Evolutionary conservation across 2,888 invertebrate genomes (phyloP).

Genomic region (Nomada goodeniana): DNA sequence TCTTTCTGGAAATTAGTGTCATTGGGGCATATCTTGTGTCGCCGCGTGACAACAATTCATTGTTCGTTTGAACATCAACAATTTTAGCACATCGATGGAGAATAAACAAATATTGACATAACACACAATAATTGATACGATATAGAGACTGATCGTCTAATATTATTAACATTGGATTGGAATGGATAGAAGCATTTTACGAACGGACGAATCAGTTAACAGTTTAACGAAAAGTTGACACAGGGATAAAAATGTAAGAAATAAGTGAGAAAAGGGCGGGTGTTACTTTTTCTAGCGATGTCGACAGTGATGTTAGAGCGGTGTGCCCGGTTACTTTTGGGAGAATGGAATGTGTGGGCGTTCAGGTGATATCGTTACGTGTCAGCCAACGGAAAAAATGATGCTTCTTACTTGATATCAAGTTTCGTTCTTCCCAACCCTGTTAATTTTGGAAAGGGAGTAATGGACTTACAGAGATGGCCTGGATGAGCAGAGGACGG

Average conservation of each 20-base stretch:
- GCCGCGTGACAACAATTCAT: too few species aligned
- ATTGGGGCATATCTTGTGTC: too few species aligned
- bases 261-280: conserved; percentile 34
- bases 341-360: conserved; percentile 30
- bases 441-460: background rate
- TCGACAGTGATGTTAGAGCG: conserved; percentile 34
- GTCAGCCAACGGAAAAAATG: conserved; percentile 16
- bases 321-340: conserved; percentile 51
- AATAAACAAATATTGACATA: too few species aligned
- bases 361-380: conserved; percentile 10
- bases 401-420: background rate
- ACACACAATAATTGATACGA: too few species aligned
- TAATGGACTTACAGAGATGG: background rate
- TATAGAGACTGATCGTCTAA: too few species aligned
- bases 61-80: too few species aligned
- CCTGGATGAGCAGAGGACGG: too few species aligned
- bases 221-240: background rate
- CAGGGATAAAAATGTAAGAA: conserved; percentile 13
- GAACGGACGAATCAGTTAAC: background rate
- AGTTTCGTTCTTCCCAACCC: background rate
- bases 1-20: too few species aligned
- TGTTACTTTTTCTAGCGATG: background rate
- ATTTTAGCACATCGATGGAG: too few species aligned
- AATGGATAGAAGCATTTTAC: too few species aligned
- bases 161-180: too few species aligned